Evolutionary conservation across 2,113 vertebrate species (phyloP).

Genomic region (Lamprologus callipterus): DNA sequence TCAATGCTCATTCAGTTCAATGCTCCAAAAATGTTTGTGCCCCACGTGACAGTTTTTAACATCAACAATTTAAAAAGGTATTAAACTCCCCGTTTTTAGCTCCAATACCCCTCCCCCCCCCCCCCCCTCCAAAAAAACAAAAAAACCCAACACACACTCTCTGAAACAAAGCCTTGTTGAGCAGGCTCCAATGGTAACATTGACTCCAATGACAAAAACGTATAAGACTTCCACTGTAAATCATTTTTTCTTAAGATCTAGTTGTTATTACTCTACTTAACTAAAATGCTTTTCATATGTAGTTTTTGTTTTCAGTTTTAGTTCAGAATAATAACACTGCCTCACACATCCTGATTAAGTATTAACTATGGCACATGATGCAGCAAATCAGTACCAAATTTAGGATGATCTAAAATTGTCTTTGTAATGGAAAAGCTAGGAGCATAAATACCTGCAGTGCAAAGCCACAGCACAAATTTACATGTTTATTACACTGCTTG

Average conservation of each 20-base stretch:
- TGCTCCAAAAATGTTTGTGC: background rate
- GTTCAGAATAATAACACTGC: background rate
- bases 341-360: background rate
- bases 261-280: background rate
- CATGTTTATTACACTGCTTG: background rate
- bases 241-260: background rate
- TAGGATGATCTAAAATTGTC: background rate
- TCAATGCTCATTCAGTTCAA: background rate
- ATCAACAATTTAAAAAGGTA: background rate
- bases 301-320: background rate
- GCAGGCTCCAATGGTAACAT: background rate
- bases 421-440: background rate
- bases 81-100: background rate
- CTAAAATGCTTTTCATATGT: background rate
- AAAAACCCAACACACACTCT: background rate
- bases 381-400: background rate
- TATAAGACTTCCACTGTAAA: background rate
- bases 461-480: background rate
- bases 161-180: background rate
- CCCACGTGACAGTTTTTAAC: background rate
- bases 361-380: background rate
- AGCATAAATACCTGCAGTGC: background rate
- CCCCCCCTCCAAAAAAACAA: rapidly evolving
- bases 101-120: background rate
- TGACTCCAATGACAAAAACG: background rate